Base-by-base conservation (phyloP, 2,888 invertebrate genomes). In the Muschampia plurimacula region DNA sequence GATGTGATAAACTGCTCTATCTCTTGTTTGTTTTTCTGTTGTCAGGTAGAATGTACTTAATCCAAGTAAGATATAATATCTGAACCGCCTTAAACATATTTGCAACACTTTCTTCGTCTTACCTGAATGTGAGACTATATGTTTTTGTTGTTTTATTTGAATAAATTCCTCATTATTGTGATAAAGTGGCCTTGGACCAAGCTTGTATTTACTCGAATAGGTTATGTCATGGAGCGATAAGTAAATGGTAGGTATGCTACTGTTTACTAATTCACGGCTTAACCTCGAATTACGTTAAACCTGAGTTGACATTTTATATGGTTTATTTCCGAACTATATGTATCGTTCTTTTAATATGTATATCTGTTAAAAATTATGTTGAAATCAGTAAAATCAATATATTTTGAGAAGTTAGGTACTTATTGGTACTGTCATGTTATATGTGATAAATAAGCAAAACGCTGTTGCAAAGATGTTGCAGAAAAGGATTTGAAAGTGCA, bases 401-500 rank as follows among this genome's bases (percentile, higher is more conserved):
- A 41, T 32, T 32, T 32, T 32, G 0, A 32, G 1, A 32, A 32
- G 1, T 32, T 32, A 32, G 32, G 32, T 32, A 32, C 32, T 32
- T 32, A 32, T 32, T 32, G 32, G 32, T 32, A 3, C 3, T 32
- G 32, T 32, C 32, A 32, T 32, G 32, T 32, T 32, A 32, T 32
- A 32, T 0, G 32, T 32, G 32, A 32, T 32, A 32, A 32, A 13
- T 52, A 15, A 15, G 52, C 52, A 52, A 52, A 13, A 52, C 6
- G 52, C 6, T 41, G 12, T 12, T 1, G n/a, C 10, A 8, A 41
- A 39, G 4, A 57, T 66, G n/a, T 8, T 57, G 46, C 46, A 46
- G 64, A 22, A 12, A 46, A 57, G 22, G 59, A 28, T 72, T 62
- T 62, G 52, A 60, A 72, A 62, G 62, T 72, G 72, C 67, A 72